Percentiles rank a stretch among this genome's conserved stretches.
phyloP scores from a whole-genome alignment of 2,888 invertebrate genomes.

The Iphiclides podalirius region DNA sequence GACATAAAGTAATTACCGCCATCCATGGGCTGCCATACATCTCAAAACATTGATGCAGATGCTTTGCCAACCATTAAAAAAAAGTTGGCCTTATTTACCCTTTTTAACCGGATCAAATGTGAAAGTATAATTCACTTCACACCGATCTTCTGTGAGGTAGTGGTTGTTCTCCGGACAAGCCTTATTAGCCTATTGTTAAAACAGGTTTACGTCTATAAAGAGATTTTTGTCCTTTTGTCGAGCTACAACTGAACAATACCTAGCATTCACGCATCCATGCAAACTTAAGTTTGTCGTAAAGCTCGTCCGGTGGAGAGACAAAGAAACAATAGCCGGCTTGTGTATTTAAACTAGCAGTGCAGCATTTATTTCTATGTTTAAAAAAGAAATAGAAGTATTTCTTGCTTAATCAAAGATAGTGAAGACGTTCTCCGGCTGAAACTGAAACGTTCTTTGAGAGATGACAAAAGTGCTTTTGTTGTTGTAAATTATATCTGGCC shows the following conservation, averaged over 20 bases:
- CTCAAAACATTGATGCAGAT: no score
- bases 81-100: no score
- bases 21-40: no score
- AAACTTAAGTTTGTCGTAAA: constrained; percentile 48
- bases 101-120: no score
- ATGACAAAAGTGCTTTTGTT: background rate
- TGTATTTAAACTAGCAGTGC: constrained; percentile 46
- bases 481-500: background rate
- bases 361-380: background rate
- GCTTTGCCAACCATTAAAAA: no score
- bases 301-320: constrained; percentile 60
- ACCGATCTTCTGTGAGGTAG: no score
- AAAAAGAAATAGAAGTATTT: background rate
- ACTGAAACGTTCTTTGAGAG: background rate
- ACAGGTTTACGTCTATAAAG: no score
- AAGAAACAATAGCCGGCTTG: constrained; percentile 70
- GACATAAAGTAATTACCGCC: no score
- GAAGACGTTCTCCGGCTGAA: background rate
- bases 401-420: background rate
- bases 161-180: no score
- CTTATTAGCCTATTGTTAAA: no score
- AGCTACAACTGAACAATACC: background rate
- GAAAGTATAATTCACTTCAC: no score
- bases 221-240: background rate
- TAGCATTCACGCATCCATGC: constrained; percentile 25